A percentile compares a stretch with the other conserved stretches of the same genome.
Conservation (phyloP, 1,140 invertebrate genomes). For the Ditylenchus dipsaci region DNA sequence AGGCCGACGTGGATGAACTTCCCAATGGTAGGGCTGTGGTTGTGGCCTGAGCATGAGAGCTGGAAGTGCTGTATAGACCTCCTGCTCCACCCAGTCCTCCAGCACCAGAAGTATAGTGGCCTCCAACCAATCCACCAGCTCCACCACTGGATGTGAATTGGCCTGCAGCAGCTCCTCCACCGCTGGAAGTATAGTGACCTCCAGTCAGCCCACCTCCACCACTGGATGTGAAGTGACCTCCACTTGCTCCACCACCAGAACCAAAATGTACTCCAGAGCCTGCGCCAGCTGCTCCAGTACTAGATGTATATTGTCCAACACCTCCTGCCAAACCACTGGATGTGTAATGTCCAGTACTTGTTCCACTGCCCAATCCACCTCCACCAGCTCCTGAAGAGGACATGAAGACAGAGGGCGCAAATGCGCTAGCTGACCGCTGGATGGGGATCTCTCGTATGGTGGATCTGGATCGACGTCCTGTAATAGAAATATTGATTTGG, state of each 20-base stretch:
- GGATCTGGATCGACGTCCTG: slow-evolving; percentile 35
- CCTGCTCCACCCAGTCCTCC: slow-evolving; percentile 6
- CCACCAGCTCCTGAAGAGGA: background rate
- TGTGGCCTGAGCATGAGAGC: background rate
- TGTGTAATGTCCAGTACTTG: too few species aligned
- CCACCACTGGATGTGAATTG: too few species aligned
- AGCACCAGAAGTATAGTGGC: slow-evolving; percentile 23
- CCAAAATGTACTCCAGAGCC: too few species aligned
- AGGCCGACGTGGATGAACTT: slow-evolving; percentile 15
- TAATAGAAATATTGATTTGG: too few species aligned
- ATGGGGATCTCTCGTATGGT: slow-evolving; percentile 56
- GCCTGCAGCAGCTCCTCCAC: background rate
- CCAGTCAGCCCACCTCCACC: too few species aligned
- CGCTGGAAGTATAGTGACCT: too few species aligned
- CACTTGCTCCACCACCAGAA: too few species aligned
- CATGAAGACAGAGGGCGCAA: slow-evolving; percentile 29
- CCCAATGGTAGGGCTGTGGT: background rate
- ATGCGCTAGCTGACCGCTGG: slow-evolving; percentile 42
- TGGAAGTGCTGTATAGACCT: background rate
- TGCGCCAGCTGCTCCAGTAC: too few species aligned
- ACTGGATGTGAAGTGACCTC: too few species aligned
- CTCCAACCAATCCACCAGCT: too few species aligned
- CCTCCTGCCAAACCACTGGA: too few species aligned
- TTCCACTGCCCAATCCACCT: slow-evolving; percentile 12
- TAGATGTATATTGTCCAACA: too few species aligned